Evolutionary conservation across 1,140 invertebrate species (phyloP).

Genomic region (Galleria mellonella): DNA sequence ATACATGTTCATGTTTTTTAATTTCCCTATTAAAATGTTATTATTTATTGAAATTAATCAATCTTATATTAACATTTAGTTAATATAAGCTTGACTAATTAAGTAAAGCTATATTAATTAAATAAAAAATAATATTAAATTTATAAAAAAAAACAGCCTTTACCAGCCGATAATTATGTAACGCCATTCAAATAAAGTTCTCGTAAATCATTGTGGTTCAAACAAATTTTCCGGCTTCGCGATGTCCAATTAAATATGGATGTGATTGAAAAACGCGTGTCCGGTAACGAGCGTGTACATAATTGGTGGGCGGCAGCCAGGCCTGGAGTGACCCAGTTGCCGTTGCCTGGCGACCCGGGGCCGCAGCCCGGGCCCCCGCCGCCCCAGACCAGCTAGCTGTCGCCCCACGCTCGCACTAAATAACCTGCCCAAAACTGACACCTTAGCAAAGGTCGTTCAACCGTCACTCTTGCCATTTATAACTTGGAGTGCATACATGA

Average conservation of each 20-base stretch:
- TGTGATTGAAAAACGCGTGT: slow-evolving; percentile 74
- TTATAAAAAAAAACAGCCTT: too few species aligned
- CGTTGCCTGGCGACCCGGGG: slow-evolving; percentile 61
- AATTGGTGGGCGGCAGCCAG: slow-evolving; percentile 61
- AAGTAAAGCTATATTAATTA: too few species aligned
- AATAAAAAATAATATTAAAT: too few species aligned
- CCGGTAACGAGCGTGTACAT: slow-evolving; percentile 73
- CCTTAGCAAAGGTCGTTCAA: slow-evolving; percentile 72
- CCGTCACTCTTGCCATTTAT: slow-evolving; percentile 25
- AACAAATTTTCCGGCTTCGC: slow-evolving; percentile 64
- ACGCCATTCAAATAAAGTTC: slow-evolving; percentile 53
- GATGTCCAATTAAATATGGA: slow-evolving; percentile 73
- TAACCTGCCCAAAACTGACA: slow-evolving; percentile 71
- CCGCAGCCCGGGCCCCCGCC: slow-evolving; percentile 17
- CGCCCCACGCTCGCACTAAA: slow-evolving; percentile 46
- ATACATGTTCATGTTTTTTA: too few species aligned
- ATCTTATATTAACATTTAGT: too few species aligned
- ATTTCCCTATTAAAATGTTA: too few species aligned
- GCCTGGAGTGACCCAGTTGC: slow-evolving; percentile 70
- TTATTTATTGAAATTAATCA: too few species aligned
- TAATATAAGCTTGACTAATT: too few species aligned
- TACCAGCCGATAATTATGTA: slow-evolving; percentile 11
- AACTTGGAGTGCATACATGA: too few species aligned
- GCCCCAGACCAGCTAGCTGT: slow-evolving; percentile 16
- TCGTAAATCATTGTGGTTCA: slow-evolving; percentile 55